Evolutionary conservation across 1,140 invertebrate genomes (phyloP).

Genomic region (Alviniconcha marisindica): DNA sequence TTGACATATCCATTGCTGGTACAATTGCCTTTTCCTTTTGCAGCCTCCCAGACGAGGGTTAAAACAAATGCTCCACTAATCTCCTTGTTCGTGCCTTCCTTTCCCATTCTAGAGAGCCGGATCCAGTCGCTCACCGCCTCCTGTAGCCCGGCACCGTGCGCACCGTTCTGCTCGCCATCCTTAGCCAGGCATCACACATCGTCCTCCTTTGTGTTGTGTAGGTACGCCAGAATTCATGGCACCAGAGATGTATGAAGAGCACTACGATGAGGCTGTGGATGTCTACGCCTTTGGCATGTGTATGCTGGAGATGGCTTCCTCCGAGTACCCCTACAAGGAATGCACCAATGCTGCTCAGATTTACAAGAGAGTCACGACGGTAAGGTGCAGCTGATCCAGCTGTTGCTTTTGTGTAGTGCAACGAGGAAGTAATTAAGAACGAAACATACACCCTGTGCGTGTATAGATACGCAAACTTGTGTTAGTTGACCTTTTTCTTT

Average conservation of each 20-base stretch:
- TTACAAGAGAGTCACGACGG: slow-evolving; percentile 98
- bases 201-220: slow-evolving; percentile 71
- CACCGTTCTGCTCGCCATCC: neutral
- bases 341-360: slow-evolving; percentile 99
- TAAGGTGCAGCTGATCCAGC: slow-evolving; percentile 79
- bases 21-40: neutral
- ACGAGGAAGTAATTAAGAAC: neutral
- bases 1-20: neutral
- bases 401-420: neutral
- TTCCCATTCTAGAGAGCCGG: slow-evolving; percentile 62
- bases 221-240: slow-evolving; percentile 99
- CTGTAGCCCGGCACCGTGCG: too few species aligned
- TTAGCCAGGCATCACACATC: slow-evolving; percentile 19
- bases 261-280: slow-evolving; percentile 99
- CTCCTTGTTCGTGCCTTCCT: slow-evolving; percentile 55
- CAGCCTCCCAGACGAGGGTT: neutral
- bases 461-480: neutral
- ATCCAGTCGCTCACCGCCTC: too few species aligned
- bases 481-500: neutral
- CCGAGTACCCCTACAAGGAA: slow-evolving; percentile 99
- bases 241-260: slow-evolving; percentile 99
- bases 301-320: slow-evolving; percentile 99
- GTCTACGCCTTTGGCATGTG: slow-evolving; percentile 99
- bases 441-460: neutral
- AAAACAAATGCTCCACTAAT: slow-evolving; percentile 51